Evolutionary conservation across 1,140 invertebrate species (phyloP).

Genomic region (Fragariocoptes setiger): DNA sequence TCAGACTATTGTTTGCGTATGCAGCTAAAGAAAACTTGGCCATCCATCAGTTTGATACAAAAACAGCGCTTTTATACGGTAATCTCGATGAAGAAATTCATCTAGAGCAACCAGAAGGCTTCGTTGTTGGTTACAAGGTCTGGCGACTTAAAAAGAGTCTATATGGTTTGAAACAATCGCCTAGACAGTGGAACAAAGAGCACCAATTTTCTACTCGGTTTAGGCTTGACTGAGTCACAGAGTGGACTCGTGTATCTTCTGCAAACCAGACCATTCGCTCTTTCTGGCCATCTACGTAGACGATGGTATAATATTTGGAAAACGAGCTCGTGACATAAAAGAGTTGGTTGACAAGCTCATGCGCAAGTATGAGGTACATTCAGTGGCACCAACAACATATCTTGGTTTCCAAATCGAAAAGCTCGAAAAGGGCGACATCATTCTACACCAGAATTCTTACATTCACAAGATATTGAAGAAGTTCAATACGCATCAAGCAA

Average conservation of each 20-base stretch:
- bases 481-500: conserved; percentile 12
- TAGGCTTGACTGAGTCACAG: not conserved
- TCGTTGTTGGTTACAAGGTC: conserved; percentile 9
- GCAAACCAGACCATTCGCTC: not conserved
- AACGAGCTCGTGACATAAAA: not conserved
- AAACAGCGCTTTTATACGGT: conserved; percentile 17
- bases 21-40: conserved; percentile 1
- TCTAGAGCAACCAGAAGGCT: conserved; percentile 17
- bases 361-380: conserved; percentile 11
- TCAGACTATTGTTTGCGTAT: conserved; percentile 9
- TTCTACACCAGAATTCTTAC: not conserved
- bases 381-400: not conserved
- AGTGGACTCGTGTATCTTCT: not conserved
- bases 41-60: conserved; percentile 12
- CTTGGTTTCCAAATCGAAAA: not conserved
- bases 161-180: conserved; percentile 12
- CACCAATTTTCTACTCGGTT: not conserved
- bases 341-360: not conserved
- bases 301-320: conserved; percentile 17
- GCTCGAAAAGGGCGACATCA: not conserved
- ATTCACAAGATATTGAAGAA: conserved; percentile 1
- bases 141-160: conserved; percentile 9
- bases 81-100: conserved; percentile 17
- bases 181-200: conserved; percentile 10
- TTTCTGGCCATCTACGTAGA: conserved; percentile 19